These are phyloP conservation scores for Nematopogon swammerdamellus DNA, from an alignment of 2,888 invertebrate genomes.

Conservation along the genomic window DNA sequence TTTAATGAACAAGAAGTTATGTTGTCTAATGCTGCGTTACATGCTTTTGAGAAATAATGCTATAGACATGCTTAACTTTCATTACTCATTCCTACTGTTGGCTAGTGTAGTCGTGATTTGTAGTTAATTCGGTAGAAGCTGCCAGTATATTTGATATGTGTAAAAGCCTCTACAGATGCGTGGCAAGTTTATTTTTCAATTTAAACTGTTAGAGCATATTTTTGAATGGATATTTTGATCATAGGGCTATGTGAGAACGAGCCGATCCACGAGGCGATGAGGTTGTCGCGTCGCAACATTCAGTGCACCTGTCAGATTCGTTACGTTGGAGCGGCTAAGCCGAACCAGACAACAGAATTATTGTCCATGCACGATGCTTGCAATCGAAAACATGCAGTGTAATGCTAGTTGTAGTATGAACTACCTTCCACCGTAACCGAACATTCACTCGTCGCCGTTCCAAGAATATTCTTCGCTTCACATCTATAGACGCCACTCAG, in stretches of 20 bases:
- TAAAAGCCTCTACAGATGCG: slow-evolving; percentile 33
- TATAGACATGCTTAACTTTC: no score
- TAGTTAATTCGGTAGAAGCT: background rate
- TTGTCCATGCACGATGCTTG: background rate
- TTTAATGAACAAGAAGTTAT: no score
- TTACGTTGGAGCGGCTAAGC: no score
- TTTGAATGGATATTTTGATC: background rate
- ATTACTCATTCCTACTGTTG: no score
- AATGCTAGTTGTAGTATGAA: slow-evolving; percentile 4
- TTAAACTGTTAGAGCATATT: background rate
- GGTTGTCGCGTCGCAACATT: no score
- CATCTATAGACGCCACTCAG: slow-evolving; percentile 86
- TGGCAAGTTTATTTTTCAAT: slow-evolving; percentile 21
- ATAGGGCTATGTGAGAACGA: no score
- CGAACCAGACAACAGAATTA: no score
- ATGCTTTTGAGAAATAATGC: no score
- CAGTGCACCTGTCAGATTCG: no score
- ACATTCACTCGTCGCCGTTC: slow-evolving; percentile 75
- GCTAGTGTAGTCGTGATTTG: no score
- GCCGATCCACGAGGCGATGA: no score
- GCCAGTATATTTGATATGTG: background rate
- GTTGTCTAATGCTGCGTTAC: no score
- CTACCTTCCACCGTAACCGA: slow-evolving; percentile 81
- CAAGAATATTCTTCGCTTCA: slow-evolving; percentile 76
- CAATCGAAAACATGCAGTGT: background rate